Conservation (phyloP, 2,888 invertebrate genomes). For the Eristalis tenax region DNA sequence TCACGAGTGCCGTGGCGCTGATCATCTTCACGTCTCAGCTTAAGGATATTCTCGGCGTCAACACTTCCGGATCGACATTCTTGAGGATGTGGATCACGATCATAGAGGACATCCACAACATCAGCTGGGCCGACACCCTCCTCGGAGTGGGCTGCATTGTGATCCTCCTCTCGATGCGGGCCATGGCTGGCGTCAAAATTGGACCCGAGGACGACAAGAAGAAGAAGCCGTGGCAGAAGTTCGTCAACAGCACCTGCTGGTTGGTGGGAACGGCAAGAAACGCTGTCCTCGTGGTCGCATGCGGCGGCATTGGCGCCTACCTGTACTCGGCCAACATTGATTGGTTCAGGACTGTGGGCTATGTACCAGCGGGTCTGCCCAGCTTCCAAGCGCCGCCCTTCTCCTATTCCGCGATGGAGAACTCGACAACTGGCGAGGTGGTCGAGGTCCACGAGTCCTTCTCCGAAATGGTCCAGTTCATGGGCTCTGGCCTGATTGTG, state of each 20-base stretch:
- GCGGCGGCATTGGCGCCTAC: conserved; percentile 86
- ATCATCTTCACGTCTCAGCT: conserved; percentile 94
- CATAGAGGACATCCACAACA: conserved; percentile 85
- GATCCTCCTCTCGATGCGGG: conserved; percentile 88
- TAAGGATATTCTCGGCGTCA: conserved; percentile 90
- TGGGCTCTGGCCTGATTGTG: conserved; percentile 92
- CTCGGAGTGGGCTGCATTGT: conserved; percentile 89
- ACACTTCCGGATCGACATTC: conserved; percentile 89
- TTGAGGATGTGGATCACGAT: conserved; percentile 90
- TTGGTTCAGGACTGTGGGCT: conserved; percentile 86
- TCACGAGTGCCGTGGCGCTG: conserved; percentile 94
- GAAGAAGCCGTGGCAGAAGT: conserved; percentile 83
- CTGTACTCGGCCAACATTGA: conserved; percentile 83
- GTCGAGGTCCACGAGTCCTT: conserved; percentile 81
- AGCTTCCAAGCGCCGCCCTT: conserved; percentile 86
- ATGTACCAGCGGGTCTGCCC: conserved; percentile 89
- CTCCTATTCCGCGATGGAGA: conserved; percentile 83
- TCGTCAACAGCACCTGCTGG: conserved; percentile 87
- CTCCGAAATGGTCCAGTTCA: conserved; percentile 88
- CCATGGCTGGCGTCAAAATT: conserved; percentile 86
- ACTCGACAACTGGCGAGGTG: conserved; percentile 82
- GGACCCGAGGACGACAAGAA: conserved; percentile 83
- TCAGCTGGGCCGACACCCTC: conserved; percentile 88
- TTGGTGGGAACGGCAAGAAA: conserved; percentile 90
- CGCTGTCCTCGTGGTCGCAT: conserved; percentile 90